These are phyloP conservation scores for Gobio gobio DNA, from an alignment of 2,113 vertebrate species.

Conservation along the genomic window DNA sequence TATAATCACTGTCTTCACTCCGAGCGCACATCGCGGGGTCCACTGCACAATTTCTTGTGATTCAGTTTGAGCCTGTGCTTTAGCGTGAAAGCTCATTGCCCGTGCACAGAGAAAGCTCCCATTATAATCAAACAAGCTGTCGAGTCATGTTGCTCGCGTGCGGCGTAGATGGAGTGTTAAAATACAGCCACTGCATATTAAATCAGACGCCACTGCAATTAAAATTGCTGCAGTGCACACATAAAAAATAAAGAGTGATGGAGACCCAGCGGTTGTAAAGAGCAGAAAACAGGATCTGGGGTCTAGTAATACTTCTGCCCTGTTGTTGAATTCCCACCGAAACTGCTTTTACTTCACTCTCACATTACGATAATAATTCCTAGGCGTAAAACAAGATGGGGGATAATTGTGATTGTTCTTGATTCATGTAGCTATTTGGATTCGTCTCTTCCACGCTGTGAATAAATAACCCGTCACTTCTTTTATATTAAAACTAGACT, in stretches of 20 bases:
- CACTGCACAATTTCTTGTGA: conserved; percentile 1
- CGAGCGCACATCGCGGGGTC: not conserved
- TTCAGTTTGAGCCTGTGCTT: not conserved
- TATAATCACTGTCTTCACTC: conserved; percentile 23
- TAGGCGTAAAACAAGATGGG: not conserved
- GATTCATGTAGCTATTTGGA: not conserved
- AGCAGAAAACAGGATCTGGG: not conserved
- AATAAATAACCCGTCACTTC: not conserved
- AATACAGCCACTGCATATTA: conserved; percentile 24
- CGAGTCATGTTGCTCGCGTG: conserved; percentile 7
- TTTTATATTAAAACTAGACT: not conserved
- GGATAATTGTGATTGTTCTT: not conserved
- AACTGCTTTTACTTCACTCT: conserved; percentile 19
- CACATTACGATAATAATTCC: not conserved
- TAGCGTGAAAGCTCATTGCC: not conserved
- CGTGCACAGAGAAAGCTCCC: not conserved
- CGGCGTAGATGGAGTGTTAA: not conserved
- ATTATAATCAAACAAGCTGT: conserved; percentile 25
- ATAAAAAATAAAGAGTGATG: not conserved
- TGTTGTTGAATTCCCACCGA: not conserved
- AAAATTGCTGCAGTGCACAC: not conserved
- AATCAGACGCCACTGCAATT: conserved; percentile 18
- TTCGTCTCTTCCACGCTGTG: not conserved
- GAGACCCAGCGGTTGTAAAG: not conserved
- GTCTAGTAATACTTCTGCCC: not conserved